Percentiles rank a stretch among this genome's conserved stretches.
phyloP scores from a whole-genome alignment of 2,113 vertebrate species.

The Seriola quinqueradiata region DNA sequence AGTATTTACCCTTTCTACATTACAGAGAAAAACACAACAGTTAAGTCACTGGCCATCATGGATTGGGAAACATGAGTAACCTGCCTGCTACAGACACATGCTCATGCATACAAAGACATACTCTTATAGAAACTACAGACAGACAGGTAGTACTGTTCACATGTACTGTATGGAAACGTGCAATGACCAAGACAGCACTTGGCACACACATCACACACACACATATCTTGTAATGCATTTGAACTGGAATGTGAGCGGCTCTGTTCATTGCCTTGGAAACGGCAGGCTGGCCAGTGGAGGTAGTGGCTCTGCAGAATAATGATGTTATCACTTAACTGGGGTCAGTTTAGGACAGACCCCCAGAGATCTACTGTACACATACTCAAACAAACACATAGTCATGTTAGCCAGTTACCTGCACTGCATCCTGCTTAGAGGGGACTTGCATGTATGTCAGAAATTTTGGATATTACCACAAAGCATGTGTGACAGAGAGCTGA shows the following conservation, averaged over 20 bases:
- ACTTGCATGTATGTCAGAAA: constrained; percentile 16
- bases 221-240: constrained; percentile 56
- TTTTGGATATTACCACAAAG: background rate
- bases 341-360: constrained; percentile 75
- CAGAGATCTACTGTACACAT: constrained; percentile 54
- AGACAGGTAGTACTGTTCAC: background rate
- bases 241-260: constrained; percentile 67
- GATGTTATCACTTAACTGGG: constrained; percentile 75
- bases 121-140: constrained; percentile 9
- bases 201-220: constrained; percentile 17
- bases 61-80: constrained; percentile 37
- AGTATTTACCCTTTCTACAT: constrained; percentile 24
- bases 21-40: background rate
- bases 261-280: constrained; percentile 79
- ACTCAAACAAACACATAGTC: background rate
- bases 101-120: background rate
- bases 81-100: constrained; percentile 20
- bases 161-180: constrained; percentile 42
- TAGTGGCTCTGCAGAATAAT: constrained; percentile 56
- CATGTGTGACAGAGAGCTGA: background rate
- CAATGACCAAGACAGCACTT: background rate
- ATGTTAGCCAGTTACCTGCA: constrained; percentile 12
- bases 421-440: constrained; percentile 3
- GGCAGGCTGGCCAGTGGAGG: constrained; percentile 60
- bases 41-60: background rate